Conservation (phyloP, 2,888 invertebrate species). For the Aphelenchoides bicaudatus region DNA sequence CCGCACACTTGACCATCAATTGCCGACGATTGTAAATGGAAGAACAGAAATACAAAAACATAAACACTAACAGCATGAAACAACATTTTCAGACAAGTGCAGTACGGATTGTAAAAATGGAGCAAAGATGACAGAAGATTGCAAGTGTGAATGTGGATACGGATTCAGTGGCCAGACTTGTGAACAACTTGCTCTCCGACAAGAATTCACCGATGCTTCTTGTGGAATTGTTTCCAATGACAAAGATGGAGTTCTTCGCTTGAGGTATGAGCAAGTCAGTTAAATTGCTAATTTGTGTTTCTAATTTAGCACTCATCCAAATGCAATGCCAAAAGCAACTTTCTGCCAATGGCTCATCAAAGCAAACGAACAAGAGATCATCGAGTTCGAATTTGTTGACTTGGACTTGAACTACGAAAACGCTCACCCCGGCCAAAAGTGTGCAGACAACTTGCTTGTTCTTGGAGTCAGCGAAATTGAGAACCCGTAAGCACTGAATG, state of each 20-base stretch:
- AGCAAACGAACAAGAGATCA: conserved; percentile 32
- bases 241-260: conserved; percentile 17
- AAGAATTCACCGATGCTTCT: conserved; percentile 34
- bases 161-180: conserved; percentile 39
- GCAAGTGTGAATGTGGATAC: conserved; percentile 39
- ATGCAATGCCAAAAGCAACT: conserved; percentile 28
- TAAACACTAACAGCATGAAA: no score
- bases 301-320: conserved; percentile 32
- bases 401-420: conserved; percentile 22
- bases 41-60: no score
- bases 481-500: conserved; percentile 16
- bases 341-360: conserved; percentile 49
- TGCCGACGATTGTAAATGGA: no score
- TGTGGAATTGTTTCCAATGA: conserved; percentile 35
- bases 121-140: conserved; percentile 29
- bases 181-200: conserved; percentile 23
- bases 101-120: conserved; percentile 34
- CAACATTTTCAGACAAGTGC: conserved; percentile 43
- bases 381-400: conserved; percentile 32
- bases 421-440: not conserved
- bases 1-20: no score
- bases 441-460: conserved; percentile 17
- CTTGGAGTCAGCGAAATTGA: not conserved
- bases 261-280: conserved; percentile 5
- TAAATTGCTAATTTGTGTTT: conserved; percentile 22